Percentiles rank a stretch among this genome's conserved stretches.
Conservation (phyloP, 2,797 vertebrate genomes). For the Argya squamiceps region DNA sequence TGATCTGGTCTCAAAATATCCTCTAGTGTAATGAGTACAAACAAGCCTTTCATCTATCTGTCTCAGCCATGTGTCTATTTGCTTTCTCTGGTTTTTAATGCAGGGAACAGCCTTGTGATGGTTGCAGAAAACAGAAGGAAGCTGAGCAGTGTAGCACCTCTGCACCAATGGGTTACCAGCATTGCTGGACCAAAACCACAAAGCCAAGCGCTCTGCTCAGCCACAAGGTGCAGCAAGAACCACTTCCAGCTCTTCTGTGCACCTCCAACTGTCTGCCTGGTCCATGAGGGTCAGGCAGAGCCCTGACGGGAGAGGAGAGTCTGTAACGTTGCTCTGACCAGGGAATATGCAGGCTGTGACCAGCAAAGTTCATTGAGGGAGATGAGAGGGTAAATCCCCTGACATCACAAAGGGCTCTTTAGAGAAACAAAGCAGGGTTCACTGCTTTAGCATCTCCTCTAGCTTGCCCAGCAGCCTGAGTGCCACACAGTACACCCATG, state of each 20-base stretch:
- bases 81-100: neutral
- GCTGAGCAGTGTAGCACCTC: neutral
- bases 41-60: neutral
- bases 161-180: neutral
- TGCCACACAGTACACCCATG: no score
- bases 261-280: neutral
- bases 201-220: neutral
- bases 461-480: fast-evolving
- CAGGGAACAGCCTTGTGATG: neutral
- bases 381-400: neutral
- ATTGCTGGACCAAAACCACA: neutral
- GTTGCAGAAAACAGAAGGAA: neutral
- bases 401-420: neutral
- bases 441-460: neutral
- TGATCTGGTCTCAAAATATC: conserved; percentile 37
- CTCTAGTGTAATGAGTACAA: conserved; percentile 23
- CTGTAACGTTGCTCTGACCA: neutral
- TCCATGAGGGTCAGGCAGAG: neutral
- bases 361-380: neutral
- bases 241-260: neutral
- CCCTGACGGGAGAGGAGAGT: neutral
- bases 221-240: neutral
- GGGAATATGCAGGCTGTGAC: fast-evolving
- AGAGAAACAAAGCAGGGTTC: neutral
- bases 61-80: neutral